Percentiles rank a stretch among this genome's conserved stretches.
Evolutionary conservation across 2,113 vertebrate genomes (phyloP).

Genomic region (Oryzias celebensis): DNA sequence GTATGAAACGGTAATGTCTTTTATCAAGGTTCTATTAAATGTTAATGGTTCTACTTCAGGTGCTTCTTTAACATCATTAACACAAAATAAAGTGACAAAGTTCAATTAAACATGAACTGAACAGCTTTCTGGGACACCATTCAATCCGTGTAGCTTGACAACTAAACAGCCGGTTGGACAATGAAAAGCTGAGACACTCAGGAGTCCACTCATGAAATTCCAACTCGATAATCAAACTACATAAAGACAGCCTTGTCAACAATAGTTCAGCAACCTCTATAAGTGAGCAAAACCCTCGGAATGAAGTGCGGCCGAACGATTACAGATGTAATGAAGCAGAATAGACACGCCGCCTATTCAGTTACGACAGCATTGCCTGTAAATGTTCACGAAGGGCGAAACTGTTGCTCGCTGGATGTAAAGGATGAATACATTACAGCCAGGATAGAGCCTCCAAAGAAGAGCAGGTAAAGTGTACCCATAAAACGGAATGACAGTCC

Average conservation of each 20-base stretch:
- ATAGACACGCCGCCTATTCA: background rate
- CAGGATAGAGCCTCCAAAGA: background rate
- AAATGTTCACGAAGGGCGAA: background rate
- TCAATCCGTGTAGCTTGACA: too few species aligned
- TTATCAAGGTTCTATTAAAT: too few species aligned
- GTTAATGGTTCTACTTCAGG: too few species aligned
- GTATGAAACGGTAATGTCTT: too few species aligned
- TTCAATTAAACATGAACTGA: too few species aligned
- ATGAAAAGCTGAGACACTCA: too few species aligned
- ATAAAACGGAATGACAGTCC: background rate
- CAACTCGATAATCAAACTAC: too few species aligned
- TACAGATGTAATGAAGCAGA: background rate
- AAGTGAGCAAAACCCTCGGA: background rate
- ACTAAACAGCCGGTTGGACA: too few species aligned
- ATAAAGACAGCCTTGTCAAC: background rate
- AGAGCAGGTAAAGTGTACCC: slow-evolving; percentile 1
- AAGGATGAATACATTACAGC: background rate
- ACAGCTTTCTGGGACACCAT: too few species aligned
- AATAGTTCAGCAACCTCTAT: background rate
- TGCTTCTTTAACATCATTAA: too few species aligned
- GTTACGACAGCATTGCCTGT: background rate
- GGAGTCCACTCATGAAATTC: too few species aligned
- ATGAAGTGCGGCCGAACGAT: background rate
- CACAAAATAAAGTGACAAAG: too few species aligned
- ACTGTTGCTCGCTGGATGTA: background rate